Evolutionary conservation across 2,888 invertebrate genomes (phyloP).

Genomic region (Melitaea athalia): DNA sequence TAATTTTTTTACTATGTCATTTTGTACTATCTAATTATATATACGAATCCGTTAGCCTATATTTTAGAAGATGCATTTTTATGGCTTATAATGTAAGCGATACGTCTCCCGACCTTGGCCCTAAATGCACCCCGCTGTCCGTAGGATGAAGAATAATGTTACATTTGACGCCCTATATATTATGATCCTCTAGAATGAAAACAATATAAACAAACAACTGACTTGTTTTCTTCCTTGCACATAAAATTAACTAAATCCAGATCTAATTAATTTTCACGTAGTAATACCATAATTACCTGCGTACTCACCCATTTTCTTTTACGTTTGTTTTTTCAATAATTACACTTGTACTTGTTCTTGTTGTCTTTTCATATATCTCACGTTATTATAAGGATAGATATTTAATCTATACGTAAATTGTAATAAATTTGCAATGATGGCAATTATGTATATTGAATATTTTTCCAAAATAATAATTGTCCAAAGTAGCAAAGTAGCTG

Average conservation of each 20-base stretch:
- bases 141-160: conserved; percentile 63
- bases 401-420: no score
- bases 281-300: neutral
- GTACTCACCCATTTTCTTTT: neutral
- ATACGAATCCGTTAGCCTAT: neutral
- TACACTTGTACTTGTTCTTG: no score
- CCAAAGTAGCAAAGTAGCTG: no score
- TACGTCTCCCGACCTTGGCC: conserved; percentile 69
- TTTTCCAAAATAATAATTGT: no score
- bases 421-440: no score
- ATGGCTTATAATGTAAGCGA: conserved; percentile 59
- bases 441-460: no score
- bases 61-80: conserved; percentile 6
- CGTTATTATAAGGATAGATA: no score
- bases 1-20: neutral
- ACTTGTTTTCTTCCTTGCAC: conserved; percentile 4
- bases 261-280: neutral
- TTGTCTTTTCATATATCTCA: no score
- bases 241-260: neutral
- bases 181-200: neutral
- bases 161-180: neutral
- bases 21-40: neutral
- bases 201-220: neutral
- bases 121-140: conserved; percentile 62
- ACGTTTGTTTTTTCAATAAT: neutral